A percentile compares a stretch with the other conserved stretches of the same genome.
These are phyloP conservation scores for Drosophila tristis DNA, from an alignment of 1,140 invertebrate genomes.

Conservation along the genomic window DNA sequence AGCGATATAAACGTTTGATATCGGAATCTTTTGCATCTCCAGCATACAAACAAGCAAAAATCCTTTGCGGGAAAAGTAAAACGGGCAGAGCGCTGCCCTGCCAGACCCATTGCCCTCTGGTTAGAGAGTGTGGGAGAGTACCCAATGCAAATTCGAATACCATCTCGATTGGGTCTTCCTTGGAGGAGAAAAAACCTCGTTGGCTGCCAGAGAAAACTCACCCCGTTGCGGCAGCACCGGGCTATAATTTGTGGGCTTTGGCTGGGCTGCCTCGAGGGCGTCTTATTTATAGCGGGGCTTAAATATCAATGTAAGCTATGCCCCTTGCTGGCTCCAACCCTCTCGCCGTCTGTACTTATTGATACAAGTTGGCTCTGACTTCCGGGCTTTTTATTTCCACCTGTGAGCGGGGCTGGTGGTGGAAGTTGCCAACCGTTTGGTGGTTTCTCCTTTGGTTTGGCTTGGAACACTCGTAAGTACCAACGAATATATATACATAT, in stretches of 20 bases:
- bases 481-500: conserved; percentile 41
- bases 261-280: conserved; percentile 72
- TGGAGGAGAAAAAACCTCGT: not conserved
- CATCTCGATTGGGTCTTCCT: conserved; percentile 61
- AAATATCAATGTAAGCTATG: conserved; percentile 79
- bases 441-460: conserved; percentile 14
- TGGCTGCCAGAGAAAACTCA: conserved; percentile 42
- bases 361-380: conserved; percentile 76
- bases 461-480: conserved; percentile 26
- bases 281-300: conserved; percentile 79
- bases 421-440: conserved; percentile 14
- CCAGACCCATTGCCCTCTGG: conserved; percentile 21
- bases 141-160: conserved; percentile 64
- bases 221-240: conserved; percentile 33
- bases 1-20: not conserved
- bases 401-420: conserved; percentile 26
- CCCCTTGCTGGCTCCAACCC: conserved; percentile 27
- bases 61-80: conserved; percentile 25
- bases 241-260: conserved; percentile 76
- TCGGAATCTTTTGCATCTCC: conserved; percentile 8
- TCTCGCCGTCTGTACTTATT: conserved; percentile 57
- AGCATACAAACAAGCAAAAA: conserved; percentile 15
- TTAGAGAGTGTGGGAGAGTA: not conserved
- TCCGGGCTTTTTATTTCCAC: conserved; percentile 75
- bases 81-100: conserved; percentile 40